A percentile compares a stretch with the other conserved stretches of the same genome.
phyloP scores from a whole-genome alignment of 2,797 vertebrate genomes.

The Gobionotothen gibberifrons region DNA sequence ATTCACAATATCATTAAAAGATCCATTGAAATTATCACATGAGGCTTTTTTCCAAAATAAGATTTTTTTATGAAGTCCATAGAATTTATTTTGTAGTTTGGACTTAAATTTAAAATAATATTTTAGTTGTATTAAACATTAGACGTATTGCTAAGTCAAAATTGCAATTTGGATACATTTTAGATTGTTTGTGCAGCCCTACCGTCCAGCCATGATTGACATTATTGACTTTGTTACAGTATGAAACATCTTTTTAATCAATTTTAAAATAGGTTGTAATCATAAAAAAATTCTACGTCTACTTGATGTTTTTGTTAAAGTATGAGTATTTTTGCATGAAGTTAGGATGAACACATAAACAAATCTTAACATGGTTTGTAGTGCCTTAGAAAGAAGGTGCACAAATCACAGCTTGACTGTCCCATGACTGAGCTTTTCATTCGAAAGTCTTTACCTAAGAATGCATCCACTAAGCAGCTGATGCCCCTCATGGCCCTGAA shows the following conservation, averaged over 20 bases:
- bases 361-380: background rate
- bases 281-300: slow-evolving; percentile 6
- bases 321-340: slow-evolving; percentile 1
- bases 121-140: too few relatives aligned
- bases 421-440: background rate
- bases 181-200: background rate
- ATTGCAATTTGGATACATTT: background rate
- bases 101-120: too few relatives aligned
- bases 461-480: slow-evolving; percentile 96
- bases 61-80: too few relatives aligned
- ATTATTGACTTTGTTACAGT: background rate
- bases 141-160: too few relatives aligned
- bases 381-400: background rate
- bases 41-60: too few relatives aligned
- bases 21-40: too few relatives aligned
- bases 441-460: slow-evolving; percentile 87
- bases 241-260: background rate
- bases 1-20: too few relatives aligned
- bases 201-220: background rate
- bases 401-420: background rate
- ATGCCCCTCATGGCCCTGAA: slow-evolving; percentile 97
- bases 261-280: slow-evolving; percentile 1
- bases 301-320: slow-evolving; percentile 1
- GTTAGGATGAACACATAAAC: background rate
- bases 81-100: too few relatives aligned